Conservation (phyloP, 1,140 invertebrate genomes). For the Drosophila pruinosa region DNA sequence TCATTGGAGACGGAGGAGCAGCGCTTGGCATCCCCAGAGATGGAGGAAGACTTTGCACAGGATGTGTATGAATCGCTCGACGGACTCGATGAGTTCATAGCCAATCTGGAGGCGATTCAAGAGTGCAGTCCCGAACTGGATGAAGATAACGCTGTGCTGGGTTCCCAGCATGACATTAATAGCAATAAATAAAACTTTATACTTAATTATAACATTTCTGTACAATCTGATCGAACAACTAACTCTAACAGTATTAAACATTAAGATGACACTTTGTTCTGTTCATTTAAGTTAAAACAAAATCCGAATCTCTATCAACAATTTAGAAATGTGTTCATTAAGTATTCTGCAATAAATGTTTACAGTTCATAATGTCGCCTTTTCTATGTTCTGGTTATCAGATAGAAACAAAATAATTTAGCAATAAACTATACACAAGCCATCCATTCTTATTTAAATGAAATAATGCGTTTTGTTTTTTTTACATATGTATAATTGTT, state of each 20-base stretch:
- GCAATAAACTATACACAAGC: too few species aligned
- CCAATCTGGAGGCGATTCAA: slow-evolving; percentile 19
- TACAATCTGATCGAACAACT: too few species aligned
- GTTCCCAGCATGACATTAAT: background rate
- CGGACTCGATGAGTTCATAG: slow-evolving; percentile 47
- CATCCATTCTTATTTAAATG: background rate
- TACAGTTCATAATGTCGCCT: too few species aligned
- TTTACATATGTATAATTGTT: slow-evolving; percentile 4
- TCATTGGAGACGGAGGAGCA: background rate
- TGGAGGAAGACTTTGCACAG: slow-evolving; percentile 12
- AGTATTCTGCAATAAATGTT: too few species aligned
- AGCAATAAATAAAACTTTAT: background rate
- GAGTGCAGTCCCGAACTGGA: background rate
- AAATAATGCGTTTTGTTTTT: background rate
- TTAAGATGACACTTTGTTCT: too few species aligned
- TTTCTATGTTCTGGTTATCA: too few species aligned
- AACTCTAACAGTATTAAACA: too few species aligned
- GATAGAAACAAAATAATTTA: too few species aligned
- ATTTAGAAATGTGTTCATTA: too few species aligned
- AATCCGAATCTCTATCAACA: too few species aligned
- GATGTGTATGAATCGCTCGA: slow-evolving; percentile 48
- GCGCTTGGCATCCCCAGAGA: background rate
- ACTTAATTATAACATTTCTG: too few species aligned
- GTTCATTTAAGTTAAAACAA: too few species aligned
- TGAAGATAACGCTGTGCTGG: background rate